These are phyloP conservation scores for Oxycera nigricornis DNA, from an alignment of 2,888 invertebrate species.

Conservation along the genomic window DNA sequence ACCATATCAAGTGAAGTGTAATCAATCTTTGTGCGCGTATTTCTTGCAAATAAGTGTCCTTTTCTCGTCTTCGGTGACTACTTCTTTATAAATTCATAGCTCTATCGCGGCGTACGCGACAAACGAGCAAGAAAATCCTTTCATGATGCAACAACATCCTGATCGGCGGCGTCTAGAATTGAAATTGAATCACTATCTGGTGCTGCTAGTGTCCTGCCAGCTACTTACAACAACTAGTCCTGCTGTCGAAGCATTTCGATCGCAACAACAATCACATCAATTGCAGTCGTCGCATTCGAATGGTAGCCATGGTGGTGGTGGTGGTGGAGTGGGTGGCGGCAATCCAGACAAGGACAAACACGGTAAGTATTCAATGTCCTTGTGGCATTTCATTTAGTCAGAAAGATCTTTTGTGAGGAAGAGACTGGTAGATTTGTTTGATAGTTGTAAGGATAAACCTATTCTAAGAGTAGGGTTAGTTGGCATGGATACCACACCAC, in stretches of 20 bases:
- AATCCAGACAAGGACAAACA: constrained; percentile 44
- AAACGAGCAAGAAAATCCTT: background rate
- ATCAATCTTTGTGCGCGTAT: too few species aligned
- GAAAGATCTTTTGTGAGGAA: too few species aligned
- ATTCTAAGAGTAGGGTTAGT: too few species aligned
- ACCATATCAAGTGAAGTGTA: too few species aligned
- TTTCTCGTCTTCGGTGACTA: background rate
- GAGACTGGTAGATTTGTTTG: too few species aligned
- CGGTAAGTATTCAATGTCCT: constrained; percentile 33
- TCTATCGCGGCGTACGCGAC: too few species aligned
- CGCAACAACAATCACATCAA: constrained; percentile 37
- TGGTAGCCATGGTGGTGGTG: constrained; percentile 32
- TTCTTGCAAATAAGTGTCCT: too few species aligned
- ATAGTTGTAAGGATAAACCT: too few species aligned
- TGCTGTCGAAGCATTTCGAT: constrained; percentile 12
- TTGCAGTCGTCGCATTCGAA: constrained; percentile 32
- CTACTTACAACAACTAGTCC: constrained; percentile 20
- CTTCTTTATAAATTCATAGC: too few species aligned
- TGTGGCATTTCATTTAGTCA: too few species aligned
- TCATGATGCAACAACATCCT: constrained; percentile 31
- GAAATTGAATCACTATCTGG: constrained; percentile 38
- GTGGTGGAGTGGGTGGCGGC: background rate
- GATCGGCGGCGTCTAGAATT: constrained; percentile 37
- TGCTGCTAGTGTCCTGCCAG: constrained; percentile 34
- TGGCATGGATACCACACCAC: too few species aligned